Base-by-base conservation (phyloP, 2,113 vertebrate genomes). In the Gnathonemus longibarbis region DNA sequence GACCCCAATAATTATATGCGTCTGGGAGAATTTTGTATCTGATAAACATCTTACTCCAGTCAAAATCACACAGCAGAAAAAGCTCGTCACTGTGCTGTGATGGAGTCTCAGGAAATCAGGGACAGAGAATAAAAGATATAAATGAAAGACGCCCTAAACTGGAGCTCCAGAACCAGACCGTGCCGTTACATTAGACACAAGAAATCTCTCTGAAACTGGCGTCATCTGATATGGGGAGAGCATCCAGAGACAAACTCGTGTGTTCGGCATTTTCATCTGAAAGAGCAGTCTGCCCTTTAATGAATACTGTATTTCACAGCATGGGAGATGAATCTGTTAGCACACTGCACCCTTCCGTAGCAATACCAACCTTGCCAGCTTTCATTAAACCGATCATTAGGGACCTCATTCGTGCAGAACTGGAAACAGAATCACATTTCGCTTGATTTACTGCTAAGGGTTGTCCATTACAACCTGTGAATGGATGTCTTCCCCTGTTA, bases 301-400 rank as follows among this genome's bases (percentile, higher is more conserved):
- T 92, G 90, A 91, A 91, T 90, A 87, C 88, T 87, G 89, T 90
- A 90, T 91, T 90, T 92, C 91, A 89, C 87, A 90, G 85, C 46
- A 86, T 27, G 49, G 89, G 88, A 83, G 87, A 84, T 58, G 84
- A 88, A 49, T 42, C 56, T 19, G 19, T 24, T 84, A 66, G 70
- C 48, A 80, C 85, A 80, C 88, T 62, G 2, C 83, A 83, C 53
- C 90, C 19, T 24, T 49, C 88, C 89, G 21, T 45, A 42, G 27
- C 39, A 66, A 46, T 17, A 53, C 58, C 62, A 85, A 27, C 45
- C 50, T 66, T 86, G 87, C 87, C 74, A 84, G 13, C 53, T 90
- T 89, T 90, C 88, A 91, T 90, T 90, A 88, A 88, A 45, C 17
- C 91, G 56, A 90, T 27, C 70, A 84, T 50, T 53, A 84, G 91